Conservation (phyloP, 1,140 invertebrate genomes). For the Geopemphigus sp. region DNA sequence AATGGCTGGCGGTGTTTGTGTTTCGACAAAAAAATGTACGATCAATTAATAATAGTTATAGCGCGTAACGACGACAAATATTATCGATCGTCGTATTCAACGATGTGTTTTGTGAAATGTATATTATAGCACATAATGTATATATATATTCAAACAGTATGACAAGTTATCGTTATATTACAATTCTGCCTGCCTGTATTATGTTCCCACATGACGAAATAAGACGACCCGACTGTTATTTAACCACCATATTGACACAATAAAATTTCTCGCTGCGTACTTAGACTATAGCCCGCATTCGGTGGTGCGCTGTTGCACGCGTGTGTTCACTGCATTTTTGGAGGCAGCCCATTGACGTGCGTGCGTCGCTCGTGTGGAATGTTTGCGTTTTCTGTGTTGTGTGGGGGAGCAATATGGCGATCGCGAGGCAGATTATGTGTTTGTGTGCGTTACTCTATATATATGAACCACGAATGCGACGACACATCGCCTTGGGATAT, state of each 20-base stretch:
- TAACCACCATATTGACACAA: too few relatives aligned
- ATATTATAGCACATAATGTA: not conserved
- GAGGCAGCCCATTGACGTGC: not conserved
- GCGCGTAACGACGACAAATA: not conserved
- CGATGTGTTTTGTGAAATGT: not conserved
- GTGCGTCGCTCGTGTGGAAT: slow-evolving; percentile 13
- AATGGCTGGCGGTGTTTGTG: not conserved
- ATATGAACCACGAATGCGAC: too few relatives aligned
- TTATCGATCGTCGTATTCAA: not conserved
- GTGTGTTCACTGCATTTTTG: not conserved
- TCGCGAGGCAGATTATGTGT: not conserved
- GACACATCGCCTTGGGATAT: not conserved
- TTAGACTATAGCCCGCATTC: slow-evolving; percentile 17
- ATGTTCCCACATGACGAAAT: not conserved
- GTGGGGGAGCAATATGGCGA: slow-evolving; percentile 29
- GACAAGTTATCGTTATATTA: not conserved
- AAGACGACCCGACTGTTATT: too few relatives aligned
- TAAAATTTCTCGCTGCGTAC: not conserved
- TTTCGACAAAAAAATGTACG: not conserved
- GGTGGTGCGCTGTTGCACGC: not conserved
- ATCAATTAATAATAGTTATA: slow-evolving; percentile 1
- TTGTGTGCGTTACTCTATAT: not conserved
- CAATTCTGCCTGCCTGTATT: not conserved
- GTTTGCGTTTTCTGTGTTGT: not conserved
- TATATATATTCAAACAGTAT: not conserved